phyloP scores from a whole-genome alignment of 1,140 invertebrate genomes.

The Drosophila nannoptera region DNA sequence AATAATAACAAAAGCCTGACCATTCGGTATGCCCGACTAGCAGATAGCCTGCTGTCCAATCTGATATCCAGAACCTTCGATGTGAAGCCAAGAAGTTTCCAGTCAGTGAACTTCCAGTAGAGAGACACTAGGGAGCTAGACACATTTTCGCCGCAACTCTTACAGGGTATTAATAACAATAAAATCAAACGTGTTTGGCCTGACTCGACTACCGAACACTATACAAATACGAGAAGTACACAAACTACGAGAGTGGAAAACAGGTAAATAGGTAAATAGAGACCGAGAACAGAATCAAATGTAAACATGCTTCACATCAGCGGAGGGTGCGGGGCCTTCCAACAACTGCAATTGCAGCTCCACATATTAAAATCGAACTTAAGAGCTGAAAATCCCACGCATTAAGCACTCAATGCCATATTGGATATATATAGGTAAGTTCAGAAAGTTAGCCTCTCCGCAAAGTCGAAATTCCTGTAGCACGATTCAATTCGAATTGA shows the following conservation, averaged over 20 bases:
- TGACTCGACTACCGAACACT: slow-evolving; percentile 48
- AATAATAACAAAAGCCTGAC: slow-evolving; percentile 20
- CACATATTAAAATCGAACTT: slow-evolving; percentile 4
- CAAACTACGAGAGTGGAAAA: slow-evolving; percentile 32
- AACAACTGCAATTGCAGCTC: slow-evolving; percentile 1
- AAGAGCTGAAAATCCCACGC: background rate
- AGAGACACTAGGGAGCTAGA: no score
- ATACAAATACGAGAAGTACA: slow-evolving; percentile 45
- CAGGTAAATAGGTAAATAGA: slow-evolving; percentile 40
- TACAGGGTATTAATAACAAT: slow-evolving; percentile 3
- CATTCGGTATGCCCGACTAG: background rate
- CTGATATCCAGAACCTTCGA: background rate
- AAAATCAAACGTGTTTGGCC: slow-evolving; percentile 1
- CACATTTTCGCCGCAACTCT: background rate
- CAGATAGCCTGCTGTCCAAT: background rate
- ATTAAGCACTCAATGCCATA: no score
- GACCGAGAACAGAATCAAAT: slow-evolving; percentile 33
- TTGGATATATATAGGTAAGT: no score
- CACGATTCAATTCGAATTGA: no score
- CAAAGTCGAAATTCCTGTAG: no score
- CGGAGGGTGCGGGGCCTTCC: slow-evolving; percentile 15
- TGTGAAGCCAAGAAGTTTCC: no score
- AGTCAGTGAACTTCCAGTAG: no score
- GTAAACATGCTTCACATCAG: slow-evolving; percentile 57
- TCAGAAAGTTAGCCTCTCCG: no score